Conservation (phyloP, 2,113 vertebrate species). For the Benitochromis conjunctus region DNA sequence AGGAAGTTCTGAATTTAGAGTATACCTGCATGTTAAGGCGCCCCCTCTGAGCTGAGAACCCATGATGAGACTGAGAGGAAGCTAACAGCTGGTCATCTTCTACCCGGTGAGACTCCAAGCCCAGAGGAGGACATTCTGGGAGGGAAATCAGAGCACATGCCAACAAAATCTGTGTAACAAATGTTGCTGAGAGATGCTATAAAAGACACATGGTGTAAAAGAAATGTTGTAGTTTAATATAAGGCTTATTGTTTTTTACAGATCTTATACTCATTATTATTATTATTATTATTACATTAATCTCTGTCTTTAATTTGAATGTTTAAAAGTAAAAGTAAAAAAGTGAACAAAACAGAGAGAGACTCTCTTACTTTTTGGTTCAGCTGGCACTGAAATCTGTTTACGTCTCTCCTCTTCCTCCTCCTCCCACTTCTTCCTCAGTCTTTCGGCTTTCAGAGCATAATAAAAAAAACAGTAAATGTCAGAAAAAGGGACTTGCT, state of each 20-base stretch:
- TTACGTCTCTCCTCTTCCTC: conserved; percentile 71
- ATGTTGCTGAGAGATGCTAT: not conserved
- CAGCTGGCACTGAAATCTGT: conserved; percentile 13
- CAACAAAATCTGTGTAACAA: not conserved
- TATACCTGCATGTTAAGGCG: conserved; percentile 92
- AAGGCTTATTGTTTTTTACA: not conserved
- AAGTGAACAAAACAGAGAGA: not conserved
- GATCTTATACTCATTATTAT: not conserved
- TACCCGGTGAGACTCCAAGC: conserved; percentile 90
- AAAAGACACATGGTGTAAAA: not conserved
- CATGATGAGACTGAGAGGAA: conserved; percentile 86
- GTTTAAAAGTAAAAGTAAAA: not conserved
- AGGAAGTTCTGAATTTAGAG: not conserved
- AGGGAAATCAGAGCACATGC: not conserved
- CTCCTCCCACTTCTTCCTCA: conserved; percentile 76
- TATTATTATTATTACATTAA: not conserved
- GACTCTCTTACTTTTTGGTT: conserved; percentile 71
- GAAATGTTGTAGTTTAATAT: not conserved
- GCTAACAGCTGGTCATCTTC: conserved; percentile 88
- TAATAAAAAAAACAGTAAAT: conserved; percentile 19
- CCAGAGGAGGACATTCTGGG: conserved; percentile 91
- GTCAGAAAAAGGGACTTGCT: not conserved
- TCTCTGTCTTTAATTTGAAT: not conserved
- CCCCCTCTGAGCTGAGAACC: conserved; percentile 82
- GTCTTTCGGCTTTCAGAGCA: conserved; percentile 60